Percentiles rank a stretch among this genome's conserved stretches.
These are phyloP conservation scores for Globodera ellingtonae DNA, from an alignment of 1,140 invertebrate species.

Conservation along the genomic window DNA sequence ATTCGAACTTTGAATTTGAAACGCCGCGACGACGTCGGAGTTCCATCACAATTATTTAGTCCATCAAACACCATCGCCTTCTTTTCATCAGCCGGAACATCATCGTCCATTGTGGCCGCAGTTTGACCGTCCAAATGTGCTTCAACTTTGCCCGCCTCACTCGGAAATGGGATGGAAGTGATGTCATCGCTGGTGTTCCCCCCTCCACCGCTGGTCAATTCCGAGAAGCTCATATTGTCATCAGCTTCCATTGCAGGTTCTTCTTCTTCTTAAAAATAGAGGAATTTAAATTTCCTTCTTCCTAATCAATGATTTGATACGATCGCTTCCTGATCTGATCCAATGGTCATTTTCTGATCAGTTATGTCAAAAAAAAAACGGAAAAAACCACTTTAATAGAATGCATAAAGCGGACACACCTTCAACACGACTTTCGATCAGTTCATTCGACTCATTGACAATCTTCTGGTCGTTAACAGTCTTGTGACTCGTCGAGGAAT, in stretches of 20 bases:
- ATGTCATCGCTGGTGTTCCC: constrained; percentile 23
- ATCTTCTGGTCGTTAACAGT: no score
- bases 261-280: not conserved
- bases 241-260: not conserved
- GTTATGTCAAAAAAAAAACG: not conserved
- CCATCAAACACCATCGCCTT: not conserved
- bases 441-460: no score
- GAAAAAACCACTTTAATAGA: not conserved
- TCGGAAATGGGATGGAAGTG: constrained; percentile 17
- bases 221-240: not conserved
- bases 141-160: not conserved
- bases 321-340: no score
- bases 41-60: not conserved
- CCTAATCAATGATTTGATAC: no score
- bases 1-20: not conserved
- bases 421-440: no score
- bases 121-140: no score
- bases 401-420: not conserved
- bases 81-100: not conserved
- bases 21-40: not conserved
- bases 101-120: not conserved
- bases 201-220: not conserved
- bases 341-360: no score
- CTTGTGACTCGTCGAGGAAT: no score
- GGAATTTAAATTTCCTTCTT: not conserved